A percentile compares a stretch with the other conserved stretches of the same genome.
Conservation (phyloP, 2,113 vertebrate genomes). For the Ceyx melanurus region DNA sequence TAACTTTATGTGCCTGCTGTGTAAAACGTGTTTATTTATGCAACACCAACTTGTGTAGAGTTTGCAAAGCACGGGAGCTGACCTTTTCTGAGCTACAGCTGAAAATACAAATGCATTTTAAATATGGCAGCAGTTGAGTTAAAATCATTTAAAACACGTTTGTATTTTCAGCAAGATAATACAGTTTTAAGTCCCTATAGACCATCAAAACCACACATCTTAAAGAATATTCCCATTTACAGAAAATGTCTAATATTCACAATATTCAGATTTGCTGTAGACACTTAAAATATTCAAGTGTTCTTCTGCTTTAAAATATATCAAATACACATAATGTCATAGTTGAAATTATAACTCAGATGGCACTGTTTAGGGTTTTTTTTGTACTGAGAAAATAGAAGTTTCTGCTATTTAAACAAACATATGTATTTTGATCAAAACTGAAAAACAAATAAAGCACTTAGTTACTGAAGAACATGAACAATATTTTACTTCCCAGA, state of each 20-base stretch:
- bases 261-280: background rate
- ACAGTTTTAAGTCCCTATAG: background rate
- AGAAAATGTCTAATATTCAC: conserved; percentile 22
- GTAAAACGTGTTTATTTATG: conserved; percentile 25
- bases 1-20: background rate
- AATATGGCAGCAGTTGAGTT: background rate
- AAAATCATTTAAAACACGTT: background rate
- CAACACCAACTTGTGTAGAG: background rate
- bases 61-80: background rate
- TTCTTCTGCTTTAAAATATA: conserved; percentile 17
- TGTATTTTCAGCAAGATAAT: background rate
- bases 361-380: background rate
- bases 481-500: background rate
- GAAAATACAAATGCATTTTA: conserved; percentile 22
- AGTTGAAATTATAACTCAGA: background rate
- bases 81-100: background rate
- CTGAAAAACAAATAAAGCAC: conserved; percentile 2
- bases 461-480: background rate
- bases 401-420: conserved; percentile 23
- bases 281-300: background rate
- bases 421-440: conserved; percentile 7
- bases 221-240: background rate
- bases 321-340: background rate
- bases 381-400: background rate
- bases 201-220: background rate